Evolutionary conservation across 1,140 invertebrate genomes (phyloP).

Genomic region (Drosophila ercepeae): DNA sequence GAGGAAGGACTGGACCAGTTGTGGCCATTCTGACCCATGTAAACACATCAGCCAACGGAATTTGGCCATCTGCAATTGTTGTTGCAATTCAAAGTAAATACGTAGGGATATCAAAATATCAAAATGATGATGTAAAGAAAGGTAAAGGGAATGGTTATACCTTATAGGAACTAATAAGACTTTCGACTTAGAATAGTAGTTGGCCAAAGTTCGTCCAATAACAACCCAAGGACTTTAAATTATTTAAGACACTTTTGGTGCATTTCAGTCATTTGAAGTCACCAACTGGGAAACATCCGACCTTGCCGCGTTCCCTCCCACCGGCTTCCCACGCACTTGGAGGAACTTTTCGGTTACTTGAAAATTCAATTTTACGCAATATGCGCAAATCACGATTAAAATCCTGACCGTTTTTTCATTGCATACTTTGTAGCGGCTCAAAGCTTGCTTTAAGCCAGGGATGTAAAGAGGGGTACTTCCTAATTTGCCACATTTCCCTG

Average conservation of each 20-base stretch:
- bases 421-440: constrained; percentile 47
- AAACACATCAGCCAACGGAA: constrained; percentile 42
- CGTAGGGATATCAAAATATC: neutral
- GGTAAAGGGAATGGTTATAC: too few species aligned
- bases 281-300: constrained; percentile 10
- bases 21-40: constrained; percentile 13
- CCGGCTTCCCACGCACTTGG: neutral
- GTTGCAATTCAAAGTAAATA: neutral
- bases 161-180: neutral
- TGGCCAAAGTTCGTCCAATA: too few species aligned
- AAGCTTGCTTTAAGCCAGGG: neutral
- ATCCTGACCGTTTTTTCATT: constrained; percentile 57
- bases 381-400: constrained; percentile 81
- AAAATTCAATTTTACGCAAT: constrained; percentile 82
- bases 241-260: too few species aligned
- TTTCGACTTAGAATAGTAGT: neutral
- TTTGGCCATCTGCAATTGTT: constrained; percentile 51
- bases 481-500: constrained; percentile 24
- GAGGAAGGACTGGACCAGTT: constrained; percentile 9
- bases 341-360: constrained; percentile 72
- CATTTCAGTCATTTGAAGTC: constrained; percentile 1
- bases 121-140: neutral
- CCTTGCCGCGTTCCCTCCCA: neutral
- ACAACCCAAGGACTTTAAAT: too few species aligned
- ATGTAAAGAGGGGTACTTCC: neutral